phyloP scores from a whole-genome alignment of 2,797 vertebrate species.

The Premnoplex brunnescens region DNA sequence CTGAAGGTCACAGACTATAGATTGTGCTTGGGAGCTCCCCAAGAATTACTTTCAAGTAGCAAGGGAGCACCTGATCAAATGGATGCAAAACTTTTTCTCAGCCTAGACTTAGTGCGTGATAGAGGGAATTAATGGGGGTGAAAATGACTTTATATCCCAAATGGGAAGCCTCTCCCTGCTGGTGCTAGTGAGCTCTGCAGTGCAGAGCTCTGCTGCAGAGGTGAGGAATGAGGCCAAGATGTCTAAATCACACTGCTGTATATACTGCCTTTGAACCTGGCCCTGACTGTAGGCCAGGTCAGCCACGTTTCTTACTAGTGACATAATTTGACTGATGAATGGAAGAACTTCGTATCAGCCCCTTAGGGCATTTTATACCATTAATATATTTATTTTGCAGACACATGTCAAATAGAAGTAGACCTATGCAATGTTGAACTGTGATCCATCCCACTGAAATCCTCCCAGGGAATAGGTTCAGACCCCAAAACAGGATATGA shows the following conservation, averaged over 20 bases:
- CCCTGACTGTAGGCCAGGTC: not conserved
- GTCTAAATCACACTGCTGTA: constrained; percentile 6
- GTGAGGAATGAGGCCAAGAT: constrained; percentile 25
- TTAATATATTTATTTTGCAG: not conserved
- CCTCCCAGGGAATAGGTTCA: not conserved
- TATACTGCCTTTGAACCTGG: not conserved
- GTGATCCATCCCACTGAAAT: not conserved
- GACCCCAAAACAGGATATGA: not conserved
- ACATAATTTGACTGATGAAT: not conserved
- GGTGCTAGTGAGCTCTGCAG: not conserved
- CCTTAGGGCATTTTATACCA: not conserved
- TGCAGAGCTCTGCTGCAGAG: not conserved
- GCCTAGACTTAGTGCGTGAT: not conserved
- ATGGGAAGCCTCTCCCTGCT: not conserved
- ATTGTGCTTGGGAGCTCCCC: not conserved
- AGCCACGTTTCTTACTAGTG: not conserved
- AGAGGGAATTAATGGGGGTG: not conserved
- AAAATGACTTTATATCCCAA: not conserved
- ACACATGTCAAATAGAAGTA: not conserved
- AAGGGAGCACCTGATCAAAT: not conserved
- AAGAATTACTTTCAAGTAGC: not conserved
- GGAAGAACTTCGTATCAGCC: not conserved
- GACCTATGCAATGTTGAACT: not conserved
- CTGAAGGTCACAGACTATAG: constrained; percentile 18
- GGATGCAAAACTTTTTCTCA: not conserved